These are phyloP conservation scores for Monochamus saltuarius DNA, from an alignment of 1,140 invertebrate species.

Conservation along the genomic window DNA sequence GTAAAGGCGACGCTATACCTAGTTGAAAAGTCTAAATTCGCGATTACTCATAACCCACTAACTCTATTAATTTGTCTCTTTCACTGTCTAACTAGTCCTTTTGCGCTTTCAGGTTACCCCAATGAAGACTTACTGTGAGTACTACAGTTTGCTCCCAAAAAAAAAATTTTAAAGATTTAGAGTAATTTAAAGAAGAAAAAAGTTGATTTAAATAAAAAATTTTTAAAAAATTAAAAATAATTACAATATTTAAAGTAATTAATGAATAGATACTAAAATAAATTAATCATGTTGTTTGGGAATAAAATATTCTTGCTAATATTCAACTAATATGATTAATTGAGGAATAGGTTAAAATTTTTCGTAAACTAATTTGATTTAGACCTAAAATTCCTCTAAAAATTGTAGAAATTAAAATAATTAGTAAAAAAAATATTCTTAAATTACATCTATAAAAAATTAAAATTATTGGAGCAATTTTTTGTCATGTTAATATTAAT, in stretches of 20 bases:
- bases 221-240: constrained; percentile 53
- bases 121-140: too few species aligned
- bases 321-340: constrained; percentile 60
- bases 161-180: too few species aligned
- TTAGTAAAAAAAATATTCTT: constrained; percentile 46
- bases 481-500: constrained; percentile 57
- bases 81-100: too few species aligned
- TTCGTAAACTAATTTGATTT: constrained; percentile 55
- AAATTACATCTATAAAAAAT: constrained; percentile 40
- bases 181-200: too few species aligned
- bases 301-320: constrained; percentile 49
- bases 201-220: too few species aligned
- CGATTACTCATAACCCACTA: too few species aligned
- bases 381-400: constrained; percentile 47
- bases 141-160: too few species aligned
- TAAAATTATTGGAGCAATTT: constrained; percentile 55
- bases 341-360: constrained; percentile 57
- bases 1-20: too few species aligned
- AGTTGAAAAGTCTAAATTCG: too few species aligned
- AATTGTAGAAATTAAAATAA: constrained; percentile 48
- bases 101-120: too few species aligned
- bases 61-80: too few species aligned
- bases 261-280: constrained; percentile 54
- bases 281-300: constrained; percentile 50
- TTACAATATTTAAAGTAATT: constrained; percentile 49